These are phyloP conservation scores for human DNA, from an alignment of 2,113 vertebrate genomes.

Conservation along the genomic window DNA sequence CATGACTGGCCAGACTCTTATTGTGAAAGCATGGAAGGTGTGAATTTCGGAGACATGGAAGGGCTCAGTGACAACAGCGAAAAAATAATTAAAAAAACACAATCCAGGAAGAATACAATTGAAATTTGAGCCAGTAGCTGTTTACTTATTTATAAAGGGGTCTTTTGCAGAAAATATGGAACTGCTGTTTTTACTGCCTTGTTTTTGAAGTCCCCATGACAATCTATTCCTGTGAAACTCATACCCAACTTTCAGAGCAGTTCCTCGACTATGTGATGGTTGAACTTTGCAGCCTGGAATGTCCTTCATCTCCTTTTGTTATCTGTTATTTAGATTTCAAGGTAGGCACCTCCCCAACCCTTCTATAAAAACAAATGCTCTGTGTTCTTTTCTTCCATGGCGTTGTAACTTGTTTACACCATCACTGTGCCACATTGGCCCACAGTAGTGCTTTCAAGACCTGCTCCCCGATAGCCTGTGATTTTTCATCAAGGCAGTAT, in stretches of 20 bases:
- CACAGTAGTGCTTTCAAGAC: neutral
- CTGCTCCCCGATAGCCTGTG: neutral
- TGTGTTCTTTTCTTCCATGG: neutral
- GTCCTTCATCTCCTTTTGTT: neutral
- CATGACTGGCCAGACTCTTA: neutral
- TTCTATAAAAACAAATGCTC: neutral
- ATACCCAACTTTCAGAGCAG: neutral
- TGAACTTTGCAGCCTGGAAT: neutral
- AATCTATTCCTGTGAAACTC: neutral
- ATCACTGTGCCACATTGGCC: neutral
- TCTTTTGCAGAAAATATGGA: neutral
- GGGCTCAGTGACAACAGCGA: neutral
- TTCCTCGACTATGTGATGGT: neutral
- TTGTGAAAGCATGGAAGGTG: neutral
- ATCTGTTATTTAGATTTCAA: neutral
- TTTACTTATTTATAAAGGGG: neutral
- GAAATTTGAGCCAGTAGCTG: neutral
- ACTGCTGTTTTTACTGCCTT: neutral
- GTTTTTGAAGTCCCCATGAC: neutral
- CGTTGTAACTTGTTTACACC: neutral
- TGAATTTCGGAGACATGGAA: neutral
- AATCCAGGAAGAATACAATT: slow-evolving; percentile 1
- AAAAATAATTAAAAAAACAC: slow-evolving; percentile 10
- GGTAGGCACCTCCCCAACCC: too few relatives aligned
- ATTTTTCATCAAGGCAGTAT: neutral